Percentiles rank a stretch among this genome's conserved stretches.
phyloP scores from a whole-genome alignment of 1,140 invertebrate genomes.

The Aphidius ervi region DNA sequence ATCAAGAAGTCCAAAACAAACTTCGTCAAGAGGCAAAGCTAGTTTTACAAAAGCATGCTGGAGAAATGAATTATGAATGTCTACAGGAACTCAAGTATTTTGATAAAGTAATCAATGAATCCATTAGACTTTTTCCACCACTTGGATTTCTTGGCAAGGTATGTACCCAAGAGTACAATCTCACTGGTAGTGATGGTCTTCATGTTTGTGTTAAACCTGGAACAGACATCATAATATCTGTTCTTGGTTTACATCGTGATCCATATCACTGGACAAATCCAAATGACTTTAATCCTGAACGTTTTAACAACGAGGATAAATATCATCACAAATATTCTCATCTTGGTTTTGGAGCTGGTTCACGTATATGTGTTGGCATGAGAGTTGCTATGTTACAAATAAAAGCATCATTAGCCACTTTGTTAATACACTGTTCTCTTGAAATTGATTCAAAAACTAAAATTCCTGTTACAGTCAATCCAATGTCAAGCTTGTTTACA shows the following conservation, averaged over 20 bases:
- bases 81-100: constrained; percentile 58
- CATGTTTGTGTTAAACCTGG: constrained; percentile 28
- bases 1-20: constrained; percentile 50
- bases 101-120: constrained; percentile 53
- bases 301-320: constrained; percentile 53
- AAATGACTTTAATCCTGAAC: constrained; percentile 62
- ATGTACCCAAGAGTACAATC: constrained; percentile 38
- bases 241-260: constrained; percentile 48
- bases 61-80: constrained; percentile 55
- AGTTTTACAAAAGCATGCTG: constrained; percentile 50
- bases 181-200: constrained; percentile 31
- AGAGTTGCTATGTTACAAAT: constrained; percentile 51
- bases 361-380: constrained; percentile 56
- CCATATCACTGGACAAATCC: constrained; percentile 58
- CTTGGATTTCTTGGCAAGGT: constrained; percentile 31
- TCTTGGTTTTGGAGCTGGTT: constrained; percentile 60
- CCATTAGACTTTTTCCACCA: constrained; percentile 43
- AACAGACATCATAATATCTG: constrained; percentile 40
- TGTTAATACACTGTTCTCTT: constrained; percentile 40
- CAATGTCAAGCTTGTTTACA: constrained; percentile 6
- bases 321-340: constrained; percentile 43
- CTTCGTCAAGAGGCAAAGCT: constrained; percentile 48
- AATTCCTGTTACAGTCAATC: constrained; percentile 24
- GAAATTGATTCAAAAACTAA: constrained; percentile 29
- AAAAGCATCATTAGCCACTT: constrained; percentile 45